phyloP scores from a whole-genome alignment of 2,888 invertebrate genomes.

The Yponomeuta sedellus region DNA sequence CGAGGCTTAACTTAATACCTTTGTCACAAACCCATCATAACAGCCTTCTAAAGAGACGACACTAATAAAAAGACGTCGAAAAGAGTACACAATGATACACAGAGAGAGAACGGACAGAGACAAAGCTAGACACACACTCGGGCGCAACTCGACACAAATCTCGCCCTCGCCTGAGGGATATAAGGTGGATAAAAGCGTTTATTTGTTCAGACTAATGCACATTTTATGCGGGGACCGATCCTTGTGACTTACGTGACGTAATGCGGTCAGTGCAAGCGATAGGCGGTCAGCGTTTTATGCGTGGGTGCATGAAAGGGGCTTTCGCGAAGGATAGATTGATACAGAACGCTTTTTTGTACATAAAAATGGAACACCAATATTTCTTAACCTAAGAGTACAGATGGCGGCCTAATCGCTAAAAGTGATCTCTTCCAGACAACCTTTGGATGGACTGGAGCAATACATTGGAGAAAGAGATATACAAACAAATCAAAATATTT shows the following conservation, averaged over 20 bases:
- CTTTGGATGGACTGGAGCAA: no score
- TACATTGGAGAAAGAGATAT: no score
- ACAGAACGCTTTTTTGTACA: no score
- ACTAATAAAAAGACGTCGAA: background rate
- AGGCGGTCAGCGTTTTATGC: conserved; percentile 21
- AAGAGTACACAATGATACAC: background rate
- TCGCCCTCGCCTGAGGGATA: conserved; percentile 34
- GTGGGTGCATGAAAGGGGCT: no score
- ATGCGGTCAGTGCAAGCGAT: conserved; percentile 30
- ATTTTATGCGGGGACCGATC: conserved; percentile 65
- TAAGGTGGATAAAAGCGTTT: conserved; percentile 58
- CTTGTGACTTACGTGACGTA: conserved; percentile 68
- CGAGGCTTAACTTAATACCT: background rate
- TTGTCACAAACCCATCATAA: background rate
- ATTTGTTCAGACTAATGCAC: conserved; percentile 72
- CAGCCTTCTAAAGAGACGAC: background rate
- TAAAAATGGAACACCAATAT: no score
- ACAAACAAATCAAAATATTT: no score
- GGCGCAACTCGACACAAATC: conserved; percentile 45
- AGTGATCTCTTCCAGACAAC: no score
- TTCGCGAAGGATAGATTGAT: no score
- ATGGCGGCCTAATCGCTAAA: no score
- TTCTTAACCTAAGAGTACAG: no score
- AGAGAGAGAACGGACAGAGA: conserved; percentile 1
- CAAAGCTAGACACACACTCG: conserved; percentile 16